These are phyloP conservation scores for Oryzias celebensis DNA, from an alignment of 2,113 vertebrate genomes.

Conservation along the genomic window DNA sequence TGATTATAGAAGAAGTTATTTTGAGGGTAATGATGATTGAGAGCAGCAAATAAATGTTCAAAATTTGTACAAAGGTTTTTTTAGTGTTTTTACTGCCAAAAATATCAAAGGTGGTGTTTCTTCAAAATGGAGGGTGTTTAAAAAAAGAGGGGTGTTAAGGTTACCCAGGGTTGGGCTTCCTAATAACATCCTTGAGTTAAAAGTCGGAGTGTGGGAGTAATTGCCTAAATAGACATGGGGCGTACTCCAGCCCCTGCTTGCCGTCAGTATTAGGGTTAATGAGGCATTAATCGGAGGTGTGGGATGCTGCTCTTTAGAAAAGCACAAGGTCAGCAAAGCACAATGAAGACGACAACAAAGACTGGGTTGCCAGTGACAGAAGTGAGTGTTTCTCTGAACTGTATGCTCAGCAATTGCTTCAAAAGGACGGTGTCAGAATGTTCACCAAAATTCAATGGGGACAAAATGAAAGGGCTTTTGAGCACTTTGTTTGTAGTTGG, in stretches of 20 bases:
- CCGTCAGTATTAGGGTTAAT: constrained; percentile 70
- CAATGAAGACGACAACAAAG: constrained; percentile 78
- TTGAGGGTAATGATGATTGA: constrained; percentile 15
- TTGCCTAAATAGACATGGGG: constrained; percentile 61
- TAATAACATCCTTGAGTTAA: constrained; percentile 44
- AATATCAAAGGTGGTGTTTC: constrained; percentile 55
- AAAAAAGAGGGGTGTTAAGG: constrained; percentile 63
- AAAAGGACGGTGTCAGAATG: constrained; percentile 69
- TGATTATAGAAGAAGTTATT: no score
- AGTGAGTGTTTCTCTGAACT: constrained; percentile 65
- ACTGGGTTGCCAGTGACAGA: constrained; percentile 49
- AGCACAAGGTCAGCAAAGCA: constrained; percentile 69
- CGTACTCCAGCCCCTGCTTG: constrained; percentile 52
- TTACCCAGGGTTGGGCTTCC: constrained; percentile 50
- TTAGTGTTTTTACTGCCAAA: constrained; percentile 49
- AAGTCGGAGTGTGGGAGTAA: constrained; percentile 63
- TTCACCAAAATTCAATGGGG: constrained; percentile 65
- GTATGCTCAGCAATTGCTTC: constrained; percentile 72
- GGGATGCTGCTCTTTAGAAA: constrained; percentile 74
- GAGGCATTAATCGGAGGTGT: constrained; percentile 81
- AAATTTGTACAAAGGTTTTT: constrained; percentile 52
- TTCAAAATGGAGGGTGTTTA: constrained; percentile 64
- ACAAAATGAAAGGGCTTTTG: constrained; percentile 67
- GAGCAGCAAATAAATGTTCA: constrained; percentile 47
- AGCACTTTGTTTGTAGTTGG: constrained; percentile 67